Evolutionary conservation across 2,797 vertebrate species (phyloP), one percentile per base, ranked within the genome.

Genomic region (Octomys mimax): DNA sequence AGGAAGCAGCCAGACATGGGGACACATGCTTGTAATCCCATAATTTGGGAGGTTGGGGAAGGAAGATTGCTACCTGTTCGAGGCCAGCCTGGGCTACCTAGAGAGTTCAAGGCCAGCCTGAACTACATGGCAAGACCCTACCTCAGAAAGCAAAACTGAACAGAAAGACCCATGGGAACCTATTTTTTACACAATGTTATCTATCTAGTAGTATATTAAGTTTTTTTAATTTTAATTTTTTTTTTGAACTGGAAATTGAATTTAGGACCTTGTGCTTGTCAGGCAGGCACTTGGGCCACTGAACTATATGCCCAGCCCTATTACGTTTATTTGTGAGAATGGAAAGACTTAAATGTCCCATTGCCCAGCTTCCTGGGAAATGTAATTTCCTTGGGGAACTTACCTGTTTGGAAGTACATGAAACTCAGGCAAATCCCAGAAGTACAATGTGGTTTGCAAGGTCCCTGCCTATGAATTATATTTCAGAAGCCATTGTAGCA

Each of bases 361-460:
- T 71, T 88, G 39, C 33, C 42, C 79, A 39, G n/a, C 59, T 79
- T 6, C 80, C 77, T 93, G 80, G 89, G 62, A 94, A 86, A 42
- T 70, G 24, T 46, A 36, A 82, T 91, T 95, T 85, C 68, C 31
- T 68, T 68, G 52, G 75, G 36, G n/a, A 81, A 61, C 94, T 71
- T 66, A 64, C 52, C 91, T 10, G 31, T 70, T 80, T 49, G 52
- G 22, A 94, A 89, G 52, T 89, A 59, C 24, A 14, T 62, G 19
- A 68, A 62, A 77, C 33, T 71, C 46, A 59, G 59, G 42, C 87
- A 68, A 93, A 64, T 79, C 77, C 61, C 46, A 39, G 75, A 94
- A 83, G 39, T 84, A 5, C 57, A 92, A 19, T 89, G 54, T 19
- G 59, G 21, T 80, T 91, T 61, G 79, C 31, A 78, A 86, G 46